These are phyloP conservation scores for Cyprinodon tularosa DNA, from an alignment of 2,113 vertebrate genomes.

Conservation along the genomic window DNA sequence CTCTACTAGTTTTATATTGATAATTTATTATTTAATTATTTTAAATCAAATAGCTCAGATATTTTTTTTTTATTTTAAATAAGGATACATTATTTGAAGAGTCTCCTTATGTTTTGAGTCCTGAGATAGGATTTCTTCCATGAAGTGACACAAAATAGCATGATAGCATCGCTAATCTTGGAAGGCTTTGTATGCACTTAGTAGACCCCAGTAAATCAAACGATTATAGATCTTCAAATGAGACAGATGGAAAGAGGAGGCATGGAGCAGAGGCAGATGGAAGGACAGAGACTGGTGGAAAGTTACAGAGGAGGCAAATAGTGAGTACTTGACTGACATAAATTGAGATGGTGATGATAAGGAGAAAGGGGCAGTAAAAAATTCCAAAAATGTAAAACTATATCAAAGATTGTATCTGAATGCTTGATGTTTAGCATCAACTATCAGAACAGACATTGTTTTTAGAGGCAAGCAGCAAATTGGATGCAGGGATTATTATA, in stretches of 20 bases:
- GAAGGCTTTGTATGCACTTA: constrained; percentile 54
- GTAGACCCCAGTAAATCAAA: constrained; percentile 58
- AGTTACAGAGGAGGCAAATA: constrained; percentile 11
- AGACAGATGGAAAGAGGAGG: constrained; percentile 34
- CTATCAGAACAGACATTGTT: not conserved
- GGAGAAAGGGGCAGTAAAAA: constrained; percentile 8
- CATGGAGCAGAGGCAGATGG: constrained; percentile 17
- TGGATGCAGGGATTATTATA: too few relatives aligned
- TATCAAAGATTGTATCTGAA: not conserved
- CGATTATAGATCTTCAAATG: constrained; percentile 45
- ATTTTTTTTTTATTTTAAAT: constrained; percentile 21
- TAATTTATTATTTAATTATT: not conserved
- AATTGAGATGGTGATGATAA: constrained; percentile 11
- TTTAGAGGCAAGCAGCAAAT: not conserved
- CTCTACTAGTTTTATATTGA: constrained; percentile 6
- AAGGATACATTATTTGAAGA: constrained; percentile 25
- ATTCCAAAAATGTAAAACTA: constrained; percentile 20
- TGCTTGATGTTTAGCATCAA: constrained; percentile 22
- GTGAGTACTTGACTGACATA: constrained; percentile 2
- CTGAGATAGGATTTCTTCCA: constrained; percentile 30
- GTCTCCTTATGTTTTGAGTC: constrained; percentile 4
- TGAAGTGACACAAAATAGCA: constrained; percentile 43
- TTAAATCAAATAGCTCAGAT: constrained; percentile 7
- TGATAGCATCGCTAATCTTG: constrained; percentile 57
- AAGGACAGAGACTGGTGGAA: constrained; percentile 16